phyloP scores from a whole-genome alignment of 2,113 vertebrate genomes.

The Fregetta grallaria region DNA sequence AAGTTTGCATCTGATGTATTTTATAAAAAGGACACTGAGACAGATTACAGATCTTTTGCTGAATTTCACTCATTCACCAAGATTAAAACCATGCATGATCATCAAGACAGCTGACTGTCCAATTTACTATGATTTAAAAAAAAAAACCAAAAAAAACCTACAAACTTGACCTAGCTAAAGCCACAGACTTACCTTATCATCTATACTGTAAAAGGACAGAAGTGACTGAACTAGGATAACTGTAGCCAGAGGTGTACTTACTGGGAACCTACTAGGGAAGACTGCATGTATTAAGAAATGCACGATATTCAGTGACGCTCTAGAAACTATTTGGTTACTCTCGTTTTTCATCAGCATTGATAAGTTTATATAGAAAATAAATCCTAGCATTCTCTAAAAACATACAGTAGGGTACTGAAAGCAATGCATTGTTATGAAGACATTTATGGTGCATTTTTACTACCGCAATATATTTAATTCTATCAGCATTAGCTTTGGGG shows the following conservation, averaged over 20 bases:
- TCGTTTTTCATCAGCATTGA: not conserved
- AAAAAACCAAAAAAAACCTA: not conserved
- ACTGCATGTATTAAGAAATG: not conserved
- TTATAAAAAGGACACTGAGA: not conserved
- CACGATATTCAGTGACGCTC: not conserved
- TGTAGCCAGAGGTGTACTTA: slow-evolving; percentile 4
- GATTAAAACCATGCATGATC: not conserved
- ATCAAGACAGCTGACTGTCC: not conserved
- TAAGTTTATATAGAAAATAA: not conserved
- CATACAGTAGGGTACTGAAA: not conserved
- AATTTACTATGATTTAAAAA: not conserved
- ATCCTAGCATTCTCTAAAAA: not conserved
- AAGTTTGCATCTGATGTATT: not conserved
- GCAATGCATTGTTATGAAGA: not conserved
- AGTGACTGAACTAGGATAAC: slow-evolving; percentile 46
- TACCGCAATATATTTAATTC: not conserved
- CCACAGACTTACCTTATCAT: not conserved
- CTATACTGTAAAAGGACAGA: not conserved
- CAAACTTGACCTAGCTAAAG: not conserved
- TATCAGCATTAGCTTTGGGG: not conserved
- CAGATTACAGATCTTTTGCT: not conserved
- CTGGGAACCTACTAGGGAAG: not conserved
- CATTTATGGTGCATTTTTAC: not conserved
- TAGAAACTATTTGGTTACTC: not conserved
- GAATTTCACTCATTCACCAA: not conserved